phyloP scores from a whole-genome alignment of 2,888 invertebrate species.

The Trachelus troglodyta region DNA sequence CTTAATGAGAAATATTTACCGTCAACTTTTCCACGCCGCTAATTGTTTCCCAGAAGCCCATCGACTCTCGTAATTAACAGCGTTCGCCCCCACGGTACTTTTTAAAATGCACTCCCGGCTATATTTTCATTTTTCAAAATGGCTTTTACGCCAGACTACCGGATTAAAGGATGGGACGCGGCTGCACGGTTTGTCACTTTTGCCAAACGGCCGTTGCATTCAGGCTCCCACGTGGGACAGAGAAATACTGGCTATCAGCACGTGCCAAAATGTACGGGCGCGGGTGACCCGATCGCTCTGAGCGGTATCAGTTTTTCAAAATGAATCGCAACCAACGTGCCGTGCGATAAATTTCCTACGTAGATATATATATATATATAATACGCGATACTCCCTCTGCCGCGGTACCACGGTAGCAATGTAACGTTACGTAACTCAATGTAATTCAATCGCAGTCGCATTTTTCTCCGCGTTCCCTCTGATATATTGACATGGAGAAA shows the following conservation, averaged over 20 bases:
- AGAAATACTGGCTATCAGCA: constrained; percentile 47
- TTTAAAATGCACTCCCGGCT: too few relatives aligned
- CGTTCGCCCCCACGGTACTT: too few relatives aligned
- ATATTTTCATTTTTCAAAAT: too few relatives aligned
- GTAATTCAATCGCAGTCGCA: constrained; percentile 55
- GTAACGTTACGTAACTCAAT: constrained; percentile 53
- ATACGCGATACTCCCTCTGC: neutral
- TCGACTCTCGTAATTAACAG: too few relatives aligned
- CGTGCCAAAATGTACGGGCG: constrained; percentile 54
- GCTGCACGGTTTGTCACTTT: too few relatives aligned
- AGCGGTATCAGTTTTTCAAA: constrained; percentile 54
- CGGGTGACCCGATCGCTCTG: constrained; percentile 34
- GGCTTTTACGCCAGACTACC: too few relatives aligned
- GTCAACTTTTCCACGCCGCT: too few relatives aligned
- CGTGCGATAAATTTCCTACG: constrained; percentile 51
- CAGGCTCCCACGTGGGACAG: constrained; percentile 38
- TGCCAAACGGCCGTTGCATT: too few relatives aligned
- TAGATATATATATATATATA: neutral
- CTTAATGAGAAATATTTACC: too few relatives aligned
- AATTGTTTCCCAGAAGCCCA: too few relatives aligned
- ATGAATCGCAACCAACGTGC: constrained; percentile 52
- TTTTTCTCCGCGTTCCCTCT: constrained; percentile 29
- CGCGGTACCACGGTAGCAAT: constrained; percentile 37
- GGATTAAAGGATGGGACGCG: too few relatives aligned
- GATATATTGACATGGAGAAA: too few relatives aligned